These are phyloP conservation scores for Drosophila cardini DNA, from an alignment of 1,140 invertebrate genomes.

Conservation along the genomic window DNA sequence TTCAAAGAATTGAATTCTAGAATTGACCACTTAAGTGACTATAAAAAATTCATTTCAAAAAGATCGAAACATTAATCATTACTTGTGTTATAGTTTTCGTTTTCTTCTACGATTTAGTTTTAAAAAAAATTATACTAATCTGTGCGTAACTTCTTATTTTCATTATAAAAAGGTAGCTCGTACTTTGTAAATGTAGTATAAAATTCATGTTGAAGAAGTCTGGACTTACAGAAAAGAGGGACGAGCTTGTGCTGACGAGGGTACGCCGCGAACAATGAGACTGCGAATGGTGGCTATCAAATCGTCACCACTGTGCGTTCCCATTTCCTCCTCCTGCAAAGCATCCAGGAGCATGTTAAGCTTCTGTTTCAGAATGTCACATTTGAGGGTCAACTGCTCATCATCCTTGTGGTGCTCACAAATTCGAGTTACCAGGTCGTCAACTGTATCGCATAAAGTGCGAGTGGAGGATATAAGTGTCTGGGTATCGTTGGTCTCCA, in stretches of 20 bases:
- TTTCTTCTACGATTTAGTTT: too few relatives aligned
- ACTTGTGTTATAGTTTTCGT: too few relatives aligned
- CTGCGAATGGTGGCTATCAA: constrained; percentile 75
- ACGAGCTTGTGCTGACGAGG: constrained; percentile 39
- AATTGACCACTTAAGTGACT: too few relatives aligned
- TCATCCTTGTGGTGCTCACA: constrained; percentile 87
- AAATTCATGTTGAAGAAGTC: not conserved
- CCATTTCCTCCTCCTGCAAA: constrained; percentile 88
- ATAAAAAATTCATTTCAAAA: too few relatives aligned
- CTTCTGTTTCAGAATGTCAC: constrained; percentile 91
- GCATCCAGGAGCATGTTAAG: constrained; percentile 90
- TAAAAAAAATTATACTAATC: too few relatives aligned
- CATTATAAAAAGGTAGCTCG: too few relatives aligned
- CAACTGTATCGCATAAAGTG: constrained; percentile 92
- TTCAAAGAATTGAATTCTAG: too few relatives aligned
- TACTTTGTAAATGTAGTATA: too few relatives aligned
- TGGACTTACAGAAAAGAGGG: constrained; percentile 68
- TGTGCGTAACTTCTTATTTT: too few relatives aligned
- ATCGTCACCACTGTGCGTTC: constrained; percentile 75
- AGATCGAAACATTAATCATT: too few relatives aligned
- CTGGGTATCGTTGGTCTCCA: constrained; percentile 93
- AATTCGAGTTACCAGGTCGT: constrained; percentile 90
- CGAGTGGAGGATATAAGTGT: constrained; percentile 91
- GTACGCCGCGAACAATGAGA: constrained; percentile 64
- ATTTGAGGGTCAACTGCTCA: constrained; percentile 88